A percentile compares a stretch with the other conserved stretches of the same genome.
Conservation (phyloP, 2,797 vertebrate species). For the Scolopax rusticola region DNA sequence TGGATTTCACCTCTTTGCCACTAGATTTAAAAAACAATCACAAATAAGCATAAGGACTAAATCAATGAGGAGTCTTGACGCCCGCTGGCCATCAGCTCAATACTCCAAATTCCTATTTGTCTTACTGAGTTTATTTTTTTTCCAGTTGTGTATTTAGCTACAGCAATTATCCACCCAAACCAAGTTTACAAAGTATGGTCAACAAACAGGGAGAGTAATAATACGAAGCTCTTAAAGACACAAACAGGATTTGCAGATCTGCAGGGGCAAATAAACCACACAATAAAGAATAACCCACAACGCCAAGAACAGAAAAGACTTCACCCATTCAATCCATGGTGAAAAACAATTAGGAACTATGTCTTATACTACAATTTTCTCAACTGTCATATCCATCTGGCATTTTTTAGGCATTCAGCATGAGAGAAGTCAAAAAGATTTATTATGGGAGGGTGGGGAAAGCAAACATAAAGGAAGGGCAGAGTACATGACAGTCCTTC, state of each 20-base stretch:
- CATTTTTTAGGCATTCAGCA: not conserved
- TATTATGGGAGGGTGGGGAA: not conserved
- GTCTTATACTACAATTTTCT: not conserved
- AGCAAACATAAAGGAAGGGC: accelerated
- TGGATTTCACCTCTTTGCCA: not conserved
- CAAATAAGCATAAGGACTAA: not conserved
- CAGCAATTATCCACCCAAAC: not conserved
- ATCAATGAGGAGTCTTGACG: not conserved
- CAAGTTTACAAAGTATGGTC: not conserved
- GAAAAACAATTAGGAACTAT: not conserved
- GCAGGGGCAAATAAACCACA: not conserved
- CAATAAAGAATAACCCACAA: not conserved
- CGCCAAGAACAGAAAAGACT: accelerated
- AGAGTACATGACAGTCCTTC: accelerated
- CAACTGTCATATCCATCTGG: not conserved
- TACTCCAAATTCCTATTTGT: not conserved
- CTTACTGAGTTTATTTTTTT: not conserved
- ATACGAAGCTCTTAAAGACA: not conserved
- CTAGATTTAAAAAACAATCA: not conserved
- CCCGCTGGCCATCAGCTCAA: not conserved
- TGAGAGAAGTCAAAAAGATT: not conserved
- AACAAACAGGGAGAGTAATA: not conserved
- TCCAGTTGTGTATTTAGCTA: not conserved
- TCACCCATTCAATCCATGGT: not conserved
- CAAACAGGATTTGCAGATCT: not conserved